A percentile compares a stretch with the other conserved stretches of the same genome.
phyloP scores from a whole-genome alignment of 2,888 invertebrate species.

The Euphydryas editha region DNA sequence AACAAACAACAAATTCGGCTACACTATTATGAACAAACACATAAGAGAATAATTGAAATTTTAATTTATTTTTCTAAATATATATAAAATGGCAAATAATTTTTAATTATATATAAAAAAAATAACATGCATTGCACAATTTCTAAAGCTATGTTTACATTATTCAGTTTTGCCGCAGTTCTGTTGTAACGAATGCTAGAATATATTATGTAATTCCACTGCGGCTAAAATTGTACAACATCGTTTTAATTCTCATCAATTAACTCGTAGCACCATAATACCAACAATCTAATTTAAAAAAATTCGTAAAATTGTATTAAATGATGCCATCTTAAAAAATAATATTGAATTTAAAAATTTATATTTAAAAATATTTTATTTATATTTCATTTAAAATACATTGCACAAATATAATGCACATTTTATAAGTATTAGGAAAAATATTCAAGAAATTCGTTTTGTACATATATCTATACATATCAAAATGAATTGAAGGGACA shows the following conservation, averaged over 20 bases:
- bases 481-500: no score
- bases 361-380: constrained; percentile 25
- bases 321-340: constrained; percentile 13
- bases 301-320: constrained; percentile 5
- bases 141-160: constrained; percentile 17
- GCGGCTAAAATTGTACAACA: neutral
- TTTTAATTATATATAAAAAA: constrained; percentile 22
- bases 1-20: constrained; percentile 61
- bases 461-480: constrained; percentile 1
- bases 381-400: constrained; percentile 43
- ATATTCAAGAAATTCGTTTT: constrained; percentile 25
- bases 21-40: constrained; percentile 37
- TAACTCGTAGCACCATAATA: constrained; percentile 8
- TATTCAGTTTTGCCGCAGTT: constrained; percentile 9
- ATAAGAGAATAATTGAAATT: neutral
- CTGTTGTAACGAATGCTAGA: neutral
- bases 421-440: constrained; percentile 38
- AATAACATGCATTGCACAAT: constrained; percentile 30
- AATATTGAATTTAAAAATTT: constrained; percentile 16
- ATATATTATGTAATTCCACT: neutral
- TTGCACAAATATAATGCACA: constrained; percentile 61
- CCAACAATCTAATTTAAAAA: constrained; percentile 2
- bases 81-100: constrained; percentile 32
- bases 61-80: constrained; percentile 24
- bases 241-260: constrained; percentile 5